These are phyloP conservation scores for Trichechus manatus DNA, from an alignment of 2,113 vertebrate genomes.

Conservation along the genomic window DNA sequence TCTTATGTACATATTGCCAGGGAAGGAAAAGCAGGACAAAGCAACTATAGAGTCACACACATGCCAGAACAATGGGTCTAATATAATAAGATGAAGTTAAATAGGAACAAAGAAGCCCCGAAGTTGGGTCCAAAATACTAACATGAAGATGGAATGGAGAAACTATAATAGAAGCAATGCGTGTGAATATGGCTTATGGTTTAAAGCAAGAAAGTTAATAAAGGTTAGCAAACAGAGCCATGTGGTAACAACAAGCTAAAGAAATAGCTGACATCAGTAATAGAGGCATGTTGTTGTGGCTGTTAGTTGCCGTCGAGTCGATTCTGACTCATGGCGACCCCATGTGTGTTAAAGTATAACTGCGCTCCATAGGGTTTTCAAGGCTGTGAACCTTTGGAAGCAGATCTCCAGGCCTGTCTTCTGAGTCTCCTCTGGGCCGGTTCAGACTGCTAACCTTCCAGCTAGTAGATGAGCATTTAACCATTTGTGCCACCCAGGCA, in stretches of 20 bases:
- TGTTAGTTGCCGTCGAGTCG: neutral
- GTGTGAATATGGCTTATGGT: neutral
- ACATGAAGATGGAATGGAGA: neutral
- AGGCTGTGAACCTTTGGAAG: neutral
- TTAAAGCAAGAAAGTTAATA: constrained; percentile 14
- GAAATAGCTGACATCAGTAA: neutral
- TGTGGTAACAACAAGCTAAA: neutral
- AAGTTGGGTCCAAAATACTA: neutral
- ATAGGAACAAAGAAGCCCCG: neutral
- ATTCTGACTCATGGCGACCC: neutral
- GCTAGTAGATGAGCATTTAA: neutral
- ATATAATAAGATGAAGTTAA: neutral
- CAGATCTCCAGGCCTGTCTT: neutral
- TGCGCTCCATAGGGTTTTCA: neutral
- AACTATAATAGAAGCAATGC: neutral
- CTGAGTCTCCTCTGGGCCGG: neutral
- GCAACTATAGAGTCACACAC: neutral
- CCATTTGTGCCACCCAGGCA: neutral
- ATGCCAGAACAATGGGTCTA: neutral
- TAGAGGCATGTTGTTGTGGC: neutral
- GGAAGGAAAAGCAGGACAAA: neutral
- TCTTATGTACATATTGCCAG: neutral
- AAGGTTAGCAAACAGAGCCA: neutral
- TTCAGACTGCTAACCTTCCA: neutral
- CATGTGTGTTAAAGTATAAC: neutral